Base-by-base conservation (phyloP, 1,140 invertebrate species). In the Drosophila gunungcola region DNA sequence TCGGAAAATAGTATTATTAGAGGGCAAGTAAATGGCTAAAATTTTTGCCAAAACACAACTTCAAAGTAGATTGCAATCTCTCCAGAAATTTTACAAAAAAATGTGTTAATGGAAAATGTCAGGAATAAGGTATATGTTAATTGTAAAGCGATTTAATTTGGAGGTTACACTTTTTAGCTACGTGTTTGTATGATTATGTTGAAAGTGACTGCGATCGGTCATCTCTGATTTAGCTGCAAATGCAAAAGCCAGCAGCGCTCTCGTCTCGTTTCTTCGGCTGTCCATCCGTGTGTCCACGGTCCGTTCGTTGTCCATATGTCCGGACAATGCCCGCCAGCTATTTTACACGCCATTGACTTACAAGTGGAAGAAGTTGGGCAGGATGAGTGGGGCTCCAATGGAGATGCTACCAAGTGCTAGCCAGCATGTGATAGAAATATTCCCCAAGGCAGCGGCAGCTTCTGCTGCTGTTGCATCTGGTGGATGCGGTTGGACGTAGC, bases 291-390 rank as follows among this genome's bases (percentile, higher is more conserved):
- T 16, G 32, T 38, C 11, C 49, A 36, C 29, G 34, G 46, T 58
- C 67, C 49, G 46, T 49, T 38, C 46, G 38, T 29, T 63, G 63
- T 67, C 58, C 45, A 62, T 42, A 29, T 41, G 64, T 67, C 49
- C 56, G 49, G 43, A 53, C 56, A 62, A 73, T 85, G 79, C 64
- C 83, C 79, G 76, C 79, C 83, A 88, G 83, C 83, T 86, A 86
- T 86, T 86, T 88, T 88, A 86, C 83, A 86, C 83, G 79, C 83
- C 83, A 86, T 86, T 86, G 83, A 86, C 67, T 69, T 86, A 65
- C 84, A 86, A 86, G 86, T 88, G 65, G 74, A 48, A 54, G 69
- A 38, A 52, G 32, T 7, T 51, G 49, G 61, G 63, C 42, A 43
- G 49, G 39, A 46, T 43, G 39, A 48, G 25, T 68, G 58, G 53